Base-by-base conservation (phyloP, 2,888 invertebrate species). In the Diachrysia chrysitis region DNA sequence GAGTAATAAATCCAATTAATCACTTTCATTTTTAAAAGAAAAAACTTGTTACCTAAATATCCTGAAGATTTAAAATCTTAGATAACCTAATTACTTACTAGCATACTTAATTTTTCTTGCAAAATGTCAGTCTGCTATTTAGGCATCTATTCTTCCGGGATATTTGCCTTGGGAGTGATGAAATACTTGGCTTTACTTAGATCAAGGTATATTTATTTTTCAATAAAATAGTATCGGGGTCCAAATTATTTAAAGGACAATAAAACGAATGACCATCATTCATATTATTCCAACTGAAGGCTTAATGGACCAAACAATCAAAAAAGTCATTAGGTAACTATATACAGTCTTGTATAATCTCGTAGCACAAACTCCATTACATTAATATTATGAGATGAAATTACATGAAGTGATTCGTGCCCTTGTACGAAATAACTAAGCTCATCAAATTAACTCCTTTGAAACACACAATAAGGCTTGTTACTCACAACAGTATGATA, bases 371-470 rank as follows among this genome's bases (percentile, higher is more conserved):
- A 25, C 56, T 55, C 10, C 7, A n/a, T 42, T 16, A 9, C 19
- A 57, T 12, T 19, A 51, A 51, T 51, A 72, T 66, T 61, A 62
- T 60, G 42, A 60, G 5, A 66, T 51, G 9, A 63, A 69, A 73
- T 73, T 46, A 67, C 53, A 46, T 64, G 35, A 56, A 60, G 37
- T 58, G 17, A 37, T 57, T 58, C 19, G 23, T 60, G 35, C 16
- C 68, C 58, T 61, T 61, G 64, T 35, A 57, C 29, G 29, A 70
- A 74, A 78, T 73, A 65, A 63, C 60, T n/a, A 55, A 61, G 63
- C 54, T 64, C 51, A 72, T 70, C 65, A 84, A 84, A 83, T 84
- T 79, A 78, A 60, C 61, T 82, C 66, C 61, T 77, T 82, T 83
- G 79, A 81, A 42, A 66, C 58, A 72, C 79, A 85, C 73, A 79